These are phyloP conservation scores for Bombyx huttoni DNA, from an alignment of 2,888 invertebrate genomes.

Conservation along the genomic window DNA sequence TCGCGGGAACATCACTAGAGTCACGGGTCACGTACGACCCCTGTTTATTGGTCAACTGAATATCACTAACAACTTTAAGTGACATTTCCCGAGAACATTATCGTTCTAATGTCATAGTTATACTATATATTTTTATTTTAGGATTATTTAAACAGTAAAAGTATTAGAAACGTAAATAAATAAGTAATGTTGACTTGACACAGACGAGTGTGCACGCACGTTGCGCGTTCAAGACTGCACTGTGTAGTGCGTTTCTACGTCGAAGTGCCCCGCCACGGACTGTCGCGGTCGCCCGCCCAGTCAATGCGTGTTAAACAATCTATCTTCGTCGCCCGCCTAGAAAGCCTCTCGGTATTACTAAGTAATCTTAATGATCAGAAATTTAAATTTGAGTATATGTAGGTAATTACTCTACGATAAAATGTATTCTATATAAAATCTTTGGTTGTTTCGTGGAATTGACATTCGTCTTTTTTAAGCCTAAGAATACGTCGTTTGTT, in stretches of 20 bases:
- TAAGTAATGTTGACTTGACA: not conserved
- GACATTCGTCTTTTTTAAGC: too few relatives aligned
- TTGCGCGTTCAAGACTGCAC: slow-evolving; percentile 14
- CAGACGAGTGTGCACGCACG: slow-evolving; percentile 12
- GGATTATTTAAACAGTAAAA: too few relatives aligned
- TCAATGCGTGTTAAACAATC: not conserved
- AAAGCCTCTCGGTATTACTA: not conserved
- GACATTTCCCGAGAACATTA: not conserved
- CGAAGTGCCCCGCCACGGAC: slow-evolving; percentile 5
- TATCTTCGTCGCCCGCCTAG: not conserved
- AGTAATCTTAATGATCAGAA: not conserved
- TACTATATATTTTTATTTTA: too few relatives aligned
- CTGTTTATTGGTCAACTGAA: slow-evolving; percentile 25
- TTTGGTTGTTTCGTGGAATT: too few relatives aligned
- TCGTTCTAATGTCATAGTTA: not conserved
- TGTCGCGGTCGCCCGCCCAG: slow-evolving; percentile 4
- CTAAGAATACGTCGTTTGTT: not conserved
- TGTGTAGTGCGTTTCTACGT: slow-evolving; percentile 1
- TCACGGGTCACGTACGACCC: slow-evolving; percentile 32
- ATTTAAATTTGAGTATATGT: not conserved
- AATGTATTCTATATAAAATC: too few relatives aligned
- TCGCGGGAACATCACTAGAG: slow-evolving; percentile 46
- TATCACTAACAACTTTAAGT: not conserved
- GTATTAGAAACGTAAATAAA: too few relatives aligned
- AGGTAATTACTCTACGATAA: too few relatives aligned